Percentiles rank a stretch among this genome's conserved stretches.
phyloP scores from a whole-genome alignment of 2,797 vertebrate species.

The Xiphophorus birchmanni region DNA sequence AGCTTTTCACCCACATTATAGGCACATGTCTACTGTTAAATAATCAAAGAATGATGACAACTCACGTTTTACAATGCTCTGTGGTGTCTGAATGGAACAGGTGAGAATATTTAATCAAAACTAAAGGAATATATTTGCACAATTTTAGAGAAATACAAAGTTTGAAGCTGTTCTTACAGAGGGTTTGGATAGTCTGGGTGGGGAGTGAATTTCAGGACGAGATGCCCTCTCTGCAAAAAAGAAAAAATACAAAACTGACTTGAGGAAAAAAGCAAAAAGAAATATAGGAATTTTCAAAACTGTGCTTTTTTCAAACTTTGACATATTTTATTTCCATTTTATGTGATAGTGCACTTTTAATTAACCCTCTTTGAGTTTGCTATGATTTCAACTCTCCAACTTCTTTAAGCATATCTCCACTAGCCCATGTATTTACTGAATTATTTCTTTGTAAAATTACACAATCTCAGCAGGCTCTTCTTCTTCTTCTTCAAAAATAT shows the following conservation, averaged over 20 bases:
- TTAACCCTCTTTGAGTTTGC: background rate
- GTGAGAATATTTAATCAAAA: background rate
- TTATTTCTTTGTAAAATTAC: background rate
- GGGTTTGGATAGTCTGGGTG: constrained; percentile 56
- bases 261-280: background rate
- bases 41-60: background rate
- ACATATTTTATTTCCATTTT: background rate
- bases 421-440: background rate
- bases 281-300: background rate
- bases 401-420: background rate
- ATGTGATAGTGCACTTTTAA: background rate
- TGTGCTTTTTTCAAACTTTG: background rate
- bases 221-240: constrained; percentile 58
- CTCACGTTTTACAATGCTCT: constrained; percentile 73
- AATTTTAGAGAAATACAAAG: background rate
- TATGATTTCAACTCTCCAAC: background rate
- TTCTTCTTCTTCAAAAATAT: too few relatives aligned
- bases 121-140: background rate
- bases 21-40: background rate
- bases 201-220: constrained; percentile 53
- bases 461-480: background rate
- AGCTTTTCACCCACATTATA: background rate
- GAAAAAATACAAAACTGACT: background rate
- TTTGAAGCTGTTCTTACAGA: constrained; percentile 39
- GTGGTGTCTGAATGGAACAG: constrained; percentile 54